Percentiles rank a stretch among this genome's conserved stretches.
These are phyloP conservation scores for Leptobrachium ailaonicum DNA, from an alignment of 2,113 vertebrate genomes.

Conservation along the genomic window DNA sequence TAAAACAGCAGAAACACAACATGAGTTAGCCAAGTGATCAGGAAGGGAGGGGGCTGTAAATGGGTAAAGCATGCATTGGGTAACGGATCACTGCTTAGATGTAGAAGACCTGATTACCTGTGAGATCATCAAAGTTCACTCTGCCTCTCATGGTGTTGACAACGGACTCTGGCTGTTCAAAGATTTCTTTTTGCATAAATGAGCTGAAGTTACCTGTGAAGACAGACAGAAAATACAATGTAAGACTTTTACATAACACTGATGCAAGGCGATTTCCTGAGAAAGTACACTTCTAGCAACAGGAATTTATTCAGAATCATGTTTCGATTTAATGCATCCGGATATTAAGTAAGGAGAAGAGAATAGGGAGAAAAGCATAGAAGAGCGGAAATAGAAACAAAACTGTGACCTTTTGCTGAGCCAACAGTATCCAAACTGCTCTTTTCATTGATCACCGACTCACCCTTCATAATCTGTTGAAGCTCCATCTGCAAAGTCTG, in stretches of 20 bases:
- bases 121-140: slow-evolving; percentile 94
- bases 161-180: slow-evolving; percentile 97
- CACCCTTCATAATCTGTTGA: slow-evolving; percentile 98
- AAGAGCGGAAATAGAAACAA: too few relatives aligned
- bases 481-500: slow-evolving; percentile 98
- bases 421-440: too few relatives aligned
- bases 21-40: not conserved
- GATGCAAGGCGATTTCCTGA: too few relatives aligned
- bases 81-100: too few relatives aligned
- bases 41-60: not conserved
- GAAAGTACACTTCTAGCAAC: too few relatives aligned
- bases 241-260: too few relatives aligned
- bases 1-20: not conserved
- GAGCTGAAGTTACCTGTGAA: slow-evolving; percentile 91
- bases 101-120: slow-evolving; percentile 69
- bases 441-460: slow-evolving; percentile 23
- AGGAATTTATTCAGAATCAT: too few relatives aligned
- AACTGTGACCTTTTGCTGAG: too few relatives aligned
- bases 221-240: not conserved
- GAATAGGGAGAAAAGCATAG: too few relatives aligned
- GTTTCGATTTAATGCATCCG: too few relatives aligned
- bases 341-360: too few relatives aligned
- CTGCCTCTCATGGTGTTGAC: slow-evolving; percentile 98
- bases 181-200: slow-evolving; percentile 99
- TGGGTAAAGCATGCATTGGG: too few relatives aligned